Conservation (phyloP, 2,888 invertebrate species). For the Lampropteryx suffumata region DNA sequence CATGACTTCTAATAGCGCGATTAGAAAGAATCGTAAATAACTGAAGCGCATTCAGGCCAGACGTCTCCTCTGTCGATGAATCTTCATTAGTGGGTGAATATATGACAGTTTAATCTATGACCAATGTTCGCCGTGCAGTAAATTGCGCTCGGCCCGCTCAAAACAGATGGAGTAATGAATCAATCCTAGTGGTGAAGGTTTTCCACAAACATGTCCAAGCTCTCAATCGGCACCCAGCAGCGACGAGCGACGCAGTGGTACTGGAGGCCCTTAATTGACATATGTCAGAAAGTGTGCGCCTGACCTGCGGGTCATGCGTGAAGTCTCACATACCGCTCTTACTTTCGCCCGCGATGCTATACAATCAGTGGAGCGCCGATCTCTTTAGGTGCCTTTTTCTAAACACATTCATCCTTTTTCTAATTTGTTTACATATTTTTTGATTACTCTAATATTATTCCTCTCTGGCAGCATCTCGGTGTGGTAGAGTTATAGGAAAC, state of each 20-base stretch:
- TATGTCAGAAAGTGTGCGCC: conserved; percentile 77
- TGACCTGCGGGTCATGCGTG: conserved; percentile 78
- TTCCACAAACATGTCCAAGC: conserved; percentile 79
- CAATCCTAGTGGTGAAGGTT: conserved; percentile 69
- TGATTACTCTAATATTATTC: no score
- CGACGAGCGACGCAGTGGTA: conserved; percentile 33
- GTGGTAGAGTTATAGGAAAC: no score
- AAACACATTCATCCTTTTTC: no score
- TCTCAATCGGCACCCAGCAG: conserved; percentile 74
- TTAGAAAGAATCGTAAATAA: conserved; percentile 41
- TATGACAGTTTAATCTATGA: conserved; percentile 44
- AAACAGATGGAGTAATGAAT: conserved; percentile 71
- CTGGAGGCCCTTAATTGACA: conserved; percentile 77
- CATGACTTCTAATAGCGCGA: conserved; percentile 36
- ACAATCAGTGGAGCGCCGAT: conserved; percentile 50
- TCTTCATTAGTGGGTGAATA: conserved; percentile 53
- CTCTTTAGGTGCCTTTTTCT: conserved; percentile 44
- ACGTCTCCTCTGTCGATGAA: conserved; percentile 42
- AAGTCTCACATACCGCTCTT: conserved; percentile 69
- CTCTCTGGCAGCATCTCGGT: no score
- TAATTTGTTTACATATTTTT: no score
- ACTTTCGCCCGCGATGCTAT: conserved; percentile 66
- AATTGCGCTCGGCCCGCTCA: conserved; percentile 49
- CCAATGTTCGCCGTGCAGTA: conserved; percentile 48
- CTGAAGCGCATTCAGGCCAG: conserved; percentile 35